A percentile compares a stretch with the other conserved stretches of the same genome.
phyloP scores from a whole-genome alignment of 1,140 invertebrate genomes.

The Polypedilum vanderplanki region DNA sequence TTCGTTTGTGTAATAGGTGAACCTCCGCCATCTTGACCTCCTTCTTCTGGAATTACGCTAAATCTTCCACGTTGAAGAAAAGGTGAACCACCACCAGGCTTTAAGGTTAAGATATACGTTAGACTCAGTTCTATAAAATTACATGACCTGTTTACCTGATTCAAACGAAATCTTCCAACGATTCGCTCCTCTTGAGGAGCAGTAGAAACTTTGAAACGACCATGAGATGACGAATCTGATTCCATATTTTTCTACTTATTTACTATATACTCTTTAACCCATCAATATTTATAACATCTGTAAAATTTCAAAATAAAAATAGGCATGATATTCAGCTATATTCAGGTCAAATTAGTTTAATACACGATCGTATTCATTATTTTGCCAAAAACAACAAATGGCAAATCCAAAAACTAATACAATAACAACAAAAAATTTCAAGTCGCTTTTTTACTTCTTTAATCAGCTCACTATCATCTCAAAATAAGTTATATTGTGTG shows the following conservation, averaged over 20 bases:
- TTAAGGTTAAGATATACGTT: neutral
- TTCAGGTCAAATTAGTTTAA: too few relatives aligned
- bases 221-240: constrained; percentile 40
- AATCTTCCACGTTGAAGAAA: constrained; percentile 43
- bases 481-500: too few relatives aligned
- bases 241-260: constrained; percentile 34
- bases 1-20: constrained; percentile 31
- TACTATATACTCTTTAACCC: neutral
- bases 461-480: too few relatives aligned
- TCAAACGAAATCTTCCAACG: constrained; percentile 42
- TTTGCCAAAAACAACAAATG: too few relatives aligned
- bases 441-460: too few relatives aligned
- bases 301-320: neutral
- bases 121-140: too few relatives aligned
- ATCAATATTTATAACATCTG: neutral
- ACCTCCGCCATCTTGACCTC: constrained; percentile 38
- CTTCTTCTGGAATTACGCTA: constrained; percentile 44
- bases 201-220: constrained; percentile 42
- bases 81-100: constrained; percentile 34
- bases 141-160: constrained; percentile 29
- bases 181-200: constrained; percentile 40
- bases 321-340: too few relatives aligned
- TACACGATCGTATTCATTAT: too few relatives aligned
- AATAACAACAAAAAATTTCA: too few relatives aligned
- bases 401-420: too few relatives aligned